phyloP scores from a whole-genome alignment of 2,113 vertebrate genomes.

The Pantherophis guttatus region DNA sequence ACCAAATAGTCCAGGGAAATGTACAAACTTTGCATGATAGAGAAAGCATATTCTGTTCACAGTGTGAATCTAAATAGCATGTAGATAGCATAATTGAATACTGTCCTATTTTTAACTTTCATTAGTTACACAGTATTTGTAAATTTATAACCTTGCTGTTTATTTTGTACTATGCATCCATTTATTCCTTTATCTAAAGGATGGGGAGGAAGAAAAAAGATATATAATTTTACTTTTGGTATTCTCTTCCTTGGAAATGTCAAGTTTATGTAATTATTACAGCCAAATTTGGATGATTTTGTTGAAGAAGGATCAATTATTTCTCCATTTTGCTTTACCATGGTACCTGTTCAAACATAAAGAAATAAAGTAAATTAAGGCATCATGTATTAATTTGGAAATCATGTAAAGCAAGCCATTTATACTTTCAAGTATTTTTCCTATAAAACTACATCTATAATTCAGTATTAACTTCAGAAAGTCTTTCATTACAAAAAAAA shows the following conservation, averaged over 20 bases:
- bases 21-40: not conserved
- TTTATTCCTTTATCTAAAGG: not conserved
- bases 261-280: constrained; percentile 82
- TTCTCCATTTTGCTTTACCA: constrained; percentile 76
- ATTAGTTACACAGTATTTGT: not conserved
- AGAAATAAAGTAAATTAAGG: not conserved
- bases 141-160: not conserved
- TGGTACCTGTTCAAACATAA: constrained; percentile 64
- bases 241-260: constrained; percentile 86
- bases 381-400: not conserved
- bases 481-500: not conserved
- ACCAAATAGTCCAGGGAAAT: not conserved
- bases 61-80: not conserved
- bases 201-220: not conserved
- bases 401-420: not conserved
- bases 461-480: not conserved
- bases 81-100: not conserved
- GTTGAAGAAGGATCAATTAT: constrained; percentile 71
- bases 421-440: not conserved
- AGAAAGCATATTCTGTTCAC: not conserved
- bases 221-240: constrained; percentile 77
- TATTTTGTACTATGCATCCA: not conserved
- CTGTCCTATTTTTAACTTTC: not conserved
- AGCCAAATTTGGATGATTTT: constrained; percentile 73
- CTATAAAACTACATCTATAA: not conserved